These are phyloP conservation scores for Sinelater perroti DNA, from an alignment of 2,888 invertebrate species.

Conservation along the genomic window DNA sequence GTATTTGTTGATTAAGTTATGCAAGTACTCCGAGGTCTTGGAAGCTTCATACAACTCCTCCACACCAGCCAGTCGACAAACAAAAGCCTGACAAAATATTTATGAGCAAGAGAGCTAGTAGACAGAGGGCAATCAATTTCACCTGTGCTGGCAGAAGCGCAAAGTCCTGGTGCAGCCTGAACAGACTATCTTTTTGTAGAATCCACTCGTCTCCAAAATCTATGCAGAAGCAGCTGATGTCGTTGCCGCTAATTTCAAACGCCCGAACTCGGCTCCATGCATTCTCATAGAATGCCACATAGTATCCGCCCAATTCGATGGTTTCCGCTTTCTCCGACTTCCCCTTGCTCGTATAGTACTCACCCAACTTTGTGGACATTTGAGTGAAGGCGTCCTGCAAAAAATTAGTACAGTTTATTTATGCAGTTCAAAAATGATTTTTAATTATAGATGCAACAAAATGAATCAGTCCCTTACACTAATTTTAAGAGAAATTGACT, in stretches of 20 bases:
- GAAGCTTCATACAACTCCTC: slow-evolving; percentile 67
- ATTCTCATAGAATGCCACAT: slow-evolving; percentile 58
- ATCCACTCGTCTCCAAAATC: slow-evolving; percentile 78
- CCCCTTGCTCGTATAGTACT: slow-evolving; percentile 13
- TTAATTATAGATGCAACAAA: no score
- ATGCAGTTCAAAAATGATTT: slow-evolving; percentile 1
- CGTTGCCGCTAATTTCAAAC: slow-evolving; percentile 47
- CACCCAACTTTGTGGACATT: slow-evolving; percentile 43
- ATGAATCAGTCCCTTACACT: no score
- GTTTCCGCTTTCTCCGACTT: slow-evolving; percentile 29
- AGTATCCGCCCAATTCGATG: slow-evolving; percentile 58
- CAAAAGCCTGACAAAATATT: slow-evolving; percentile 66
- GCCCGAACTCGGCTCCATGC: slow-evolving; percentile 62
- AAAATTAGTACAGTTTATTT: neutral
- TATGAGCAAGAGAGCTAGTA: no score
- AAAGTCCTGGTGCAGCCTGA: slow-evolving; percentile 70
- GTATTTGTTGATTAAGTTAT: slow-evolving; percentile 63
- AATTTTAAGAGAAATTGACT: no score
- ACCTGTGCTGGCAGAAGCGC: slow-evolving; percentile 75
- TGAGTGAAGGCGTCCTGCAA: slow-evolving; percentile 57
- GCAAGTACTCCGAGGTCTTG: slow-evolving; percentile 54
- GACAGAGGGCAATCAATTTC: slow-evolving; percentile 22
- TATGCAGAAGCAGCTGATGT: slow-evolving; percentile 70
- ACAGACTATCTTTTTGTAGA: slow-evolving; percentile 66
- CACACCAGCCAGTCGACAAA: slow-evolving; percentile 73